Conservation (phyloP, 2,797 vertebrate species). For the Myiotriccus ornatus region DNA sequence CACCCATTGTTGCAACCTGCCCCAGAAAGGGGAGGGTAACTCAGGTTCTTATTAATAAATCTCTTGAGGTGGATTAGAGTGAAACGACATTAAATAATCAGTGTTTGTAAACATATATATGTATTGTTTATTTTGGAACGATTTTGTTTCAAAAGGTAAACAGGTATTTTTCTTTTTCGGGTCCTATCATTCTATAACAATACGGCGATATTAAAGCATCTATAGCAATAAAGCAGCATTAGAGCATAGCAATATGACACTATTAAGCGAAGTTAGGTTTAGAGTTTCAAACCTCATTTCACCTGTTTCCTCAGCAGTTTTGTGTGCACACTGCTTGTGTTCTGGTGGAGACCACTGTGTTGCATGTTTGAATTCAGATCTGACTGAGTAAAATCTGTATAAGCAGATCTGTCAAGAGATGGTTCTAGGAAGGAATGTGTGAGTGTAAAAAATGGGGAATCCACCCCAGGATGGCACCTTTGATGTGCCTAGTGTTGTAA, state of each 20-base stretch:
- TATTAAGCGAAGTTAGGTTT: not conserved
- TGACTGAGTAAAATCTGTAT: not conserved
- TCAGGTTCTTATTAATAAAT: no score
- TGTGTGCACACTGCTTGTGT: not conserved
- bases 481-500: not conserved
- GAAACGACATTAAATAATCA: no score
- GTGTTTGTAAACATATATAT: no score
- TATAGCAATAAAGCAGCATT: no score
- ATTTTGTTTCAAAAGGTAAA: no score
- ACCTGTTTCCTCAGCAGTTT: not conserved
- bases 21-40: no score
- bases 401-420: not conserved
- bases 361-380: not conserved
- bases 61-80: no score
- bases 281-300: not conserved
- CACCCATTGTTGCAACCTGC: not conserved
- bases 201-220: no score
- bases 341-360: not conserved
- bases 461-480: rapidly evolving
- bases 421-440: not conserved
- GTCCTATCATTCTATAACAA: no score
- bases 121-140: no score
- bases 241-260: no score
- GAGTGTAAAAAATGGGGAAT: not conserved
- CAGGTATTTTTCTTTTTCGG: no score